These are phyloP conservation scores for Falco peregrinus DNA, from an alignment of 2,797 vertebrate genomes.

Conservation along the genomic window DNA sequence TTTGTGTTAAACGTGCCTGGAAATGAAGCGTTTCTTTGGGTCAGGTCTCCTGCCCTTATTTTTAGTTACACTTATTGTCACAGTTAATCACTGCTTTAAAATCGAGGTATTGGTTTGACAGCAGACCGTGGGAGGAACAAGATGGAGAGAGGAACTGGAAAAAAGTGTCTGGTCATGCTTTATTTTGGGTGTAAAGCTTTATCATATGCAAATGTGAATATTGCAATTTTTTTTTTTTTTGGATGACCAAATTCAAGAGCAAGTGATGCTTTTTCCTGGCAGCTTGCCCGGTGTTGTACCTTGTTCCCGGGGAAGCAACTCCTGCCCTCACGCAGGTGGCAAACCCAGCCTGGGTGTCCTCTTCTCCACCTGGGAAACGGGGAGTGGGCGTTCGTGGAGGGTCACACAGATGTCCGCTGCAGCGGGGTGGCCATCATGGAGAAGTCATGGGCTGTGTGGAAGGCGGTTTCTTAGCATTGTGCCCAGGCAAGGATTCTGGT, in stretches of 20 bases:
- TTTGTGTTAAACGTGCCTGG: neutral
- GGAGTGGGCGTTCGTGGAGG: neutral
- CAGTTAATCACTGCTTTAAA: neutral
- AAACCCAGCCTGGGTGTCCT: neutral
- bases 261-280: neutral
- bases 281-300: rapidly evolving
- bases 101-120: neutral
- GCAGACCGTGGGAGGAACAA: neutral
- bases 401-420: neutral
- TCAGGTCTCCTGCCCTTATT: neutral
- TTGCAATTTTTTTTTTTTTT: neutral
- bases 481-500: neutral
- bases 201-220: neutral
- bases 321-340: neutral
- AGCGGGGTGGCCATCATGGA: rapidly evolving
- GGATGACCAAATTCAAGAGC: neutral
- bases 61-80: neutral
- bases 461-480: neutral
- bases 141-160: neutral
- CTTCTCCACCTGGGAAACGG: neutral
- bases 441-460: neutral
- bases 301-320: neutral
- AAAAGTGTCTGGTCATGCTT: neutral
- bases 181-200: neutral
- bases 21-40: neutral